Base-by-base conservation (phyloP, 2,113 vertebrate species). In the Ceratotherium simum region DNA sequence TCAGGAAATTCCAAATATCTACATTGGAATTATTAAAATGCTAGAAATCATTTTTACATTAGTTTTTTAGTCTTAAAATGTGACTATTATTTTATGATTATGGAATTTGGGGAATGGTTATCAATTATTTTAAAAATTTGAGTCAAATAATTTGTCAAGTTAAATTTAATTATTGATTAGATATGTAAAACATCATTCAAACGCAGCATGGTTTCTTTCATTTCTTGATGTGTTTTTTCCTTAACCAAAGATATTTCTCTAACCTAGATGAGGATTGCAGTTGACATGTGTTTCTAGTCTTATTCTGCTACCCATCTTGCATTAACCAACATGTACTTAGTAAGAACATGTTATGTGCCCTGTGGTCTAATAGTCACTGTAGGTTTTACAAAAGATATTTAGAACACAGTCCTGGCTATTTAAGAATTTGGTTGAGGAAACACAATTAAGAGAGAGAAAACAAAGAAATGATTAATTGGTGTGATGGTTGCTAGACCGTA, bases 61-160 rank as follows among this genome's bases (percentile, higher is more conserved):
- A 62, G 5, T 27, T 79, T 21, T 92, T 82, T 94, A 39, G 51
- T 85, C 79, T 92, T 84, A 93, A 69, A 51, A 90, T 64, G 25
- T 27, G 36, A 51, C 21, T 67, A 2, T 89, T 95, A 67, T 91
- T 78, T 87, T 36, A 27, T 86, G 67, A 73, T 48, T 89, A 36
- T 46, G 33, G 75, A 78, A 89, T 72, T 85, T 56, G 64, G 90
- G 18, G 10, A 46, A 14, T 39, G 62, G 0, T 72, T 92, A n/a
- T 78, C 56, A 86, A 79, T 83, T 23, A 51, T 36, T 79, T 92
- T 88, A 12, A 20, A 83, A 83, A 48, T 60, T n/a, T 18, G 25
- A 93, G 20, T 78, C 39, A 11, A 67, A 58, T 73, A 25, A 90
- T 31, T 90, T 83, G 23, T 69, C 46, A 56, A 36, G n/a, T 81